A percentile compares a stretch with the other conserved stretches of the same genome.
phyloP scores from a whole-genome alignment of 2,888 invertebrate species.

The Sabatieria punctata region DNA sequence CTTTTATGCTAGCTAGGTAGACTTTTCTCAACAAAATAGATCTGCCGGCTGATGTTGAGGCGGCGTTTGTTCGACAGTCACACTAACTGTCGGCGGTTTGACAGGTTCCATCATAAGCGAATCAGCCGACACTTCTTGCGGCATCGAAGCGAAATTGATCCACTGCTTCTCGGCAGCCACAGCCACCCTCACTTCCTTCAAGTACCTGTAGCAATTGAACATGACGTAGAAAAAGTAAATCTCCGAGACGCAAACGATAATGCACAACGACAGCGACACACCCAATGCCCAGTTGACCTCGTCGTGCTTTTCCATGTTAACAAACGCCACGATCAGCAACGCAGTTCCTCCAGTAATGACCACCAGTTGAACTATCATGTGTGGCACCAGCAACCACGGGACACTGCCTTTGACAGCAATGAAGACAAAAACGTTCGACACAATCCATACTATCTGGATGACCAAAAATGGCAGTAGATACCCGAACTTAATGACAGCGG shows the following conservation, averaged over 20 bases:
- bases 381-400: background rate
- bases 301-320: background rate
- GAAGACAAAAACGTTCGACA: background rate
- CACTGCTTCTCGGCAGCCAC: no score
- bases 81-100: no score
- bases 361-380: background rate
- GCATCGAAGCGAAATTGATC: no score
- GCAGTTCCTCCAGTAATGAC: background rate
- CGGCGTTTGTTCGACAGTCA: no score
- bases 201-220: background rate
- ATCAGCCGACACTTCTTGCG: no score
- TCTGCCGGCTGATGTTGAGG: no score
- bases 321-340: background rate
- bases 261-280: background rate
- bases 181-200: background rate
- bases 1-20: no score
- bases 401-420: background rate
- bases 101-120: no score
- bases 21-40: no score
- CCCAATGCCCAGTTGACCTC: background rate
- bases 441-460: background rate
- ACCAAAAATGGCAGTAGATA: background rate
- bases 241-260: background rate
- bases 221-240: background rate
- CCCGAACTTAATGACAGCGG: background rate